Evolutionary conservation across 2,113 vertebrate genomes (phyloP).

Genomic region (Paraplagusia blochii): DNA sequence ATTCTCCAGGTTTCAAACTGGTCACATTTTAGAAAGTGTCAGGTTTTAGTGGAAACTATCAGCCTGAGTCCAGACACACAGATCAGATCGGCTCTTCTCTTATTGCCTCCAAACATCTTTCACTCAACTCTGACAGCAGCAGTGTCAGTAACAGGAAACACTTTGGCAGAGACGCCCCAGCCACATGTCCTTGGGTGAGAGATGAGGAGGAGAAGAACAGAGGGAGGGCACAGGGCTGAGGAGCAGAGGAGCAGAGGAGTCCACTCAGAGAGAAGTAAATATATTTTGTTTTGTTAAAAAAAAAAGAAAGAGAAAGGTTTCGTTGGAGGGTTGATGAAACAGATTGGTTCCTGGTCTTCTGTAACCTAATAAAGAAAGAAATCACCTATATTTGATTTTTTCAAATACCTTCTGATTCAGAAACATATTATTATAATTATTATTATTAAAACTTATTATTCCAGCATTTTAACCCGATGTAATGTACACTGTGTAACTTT

Average conservation of each 20-base stretch:
- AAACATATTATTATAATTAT: too few species aligned
- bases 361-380: too few species aligned
- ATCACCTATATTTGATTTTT: too few species aligned
- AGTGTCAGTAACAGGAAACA: conserved; percentile 52
- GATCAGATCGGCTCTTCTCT: conserved; percentile 41
- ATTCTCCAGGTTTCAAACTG: conserved; percentile 5
- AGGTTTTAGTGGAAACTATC: conserved; percentile 22
- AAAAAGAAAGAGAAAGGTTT: background rate
- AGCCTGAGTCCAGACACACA: conserved; percentile 16
- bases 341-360: too few species aligned
- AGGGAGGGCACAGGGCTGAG: background rate
- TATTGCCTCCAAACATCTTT: conserved; percentile 56
- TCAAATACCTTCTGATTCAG: too few species aligned
- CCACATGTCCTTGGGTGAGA: conserved; percentile 47
- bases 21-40: conserved; percentile 12
- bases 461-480: too few species aligned
- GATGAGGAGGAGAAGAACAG: background rate
- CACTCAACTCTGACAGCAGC: conserved; percentile 52
- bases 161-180: conserved; percentile 39
- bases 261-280: conserved; percentile 7
- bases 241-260: conserved; percentile 1
- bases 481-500: too few species aligned
- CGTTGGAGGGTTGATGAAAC: too few species aligned
- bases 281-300: conserved; percentile 28
- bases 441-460: too few species aligned